Evolutionary conservation across 2,888 invertebrate species (phyloP).

Genomic region (Zootermopsis nevadensis): DNA sequence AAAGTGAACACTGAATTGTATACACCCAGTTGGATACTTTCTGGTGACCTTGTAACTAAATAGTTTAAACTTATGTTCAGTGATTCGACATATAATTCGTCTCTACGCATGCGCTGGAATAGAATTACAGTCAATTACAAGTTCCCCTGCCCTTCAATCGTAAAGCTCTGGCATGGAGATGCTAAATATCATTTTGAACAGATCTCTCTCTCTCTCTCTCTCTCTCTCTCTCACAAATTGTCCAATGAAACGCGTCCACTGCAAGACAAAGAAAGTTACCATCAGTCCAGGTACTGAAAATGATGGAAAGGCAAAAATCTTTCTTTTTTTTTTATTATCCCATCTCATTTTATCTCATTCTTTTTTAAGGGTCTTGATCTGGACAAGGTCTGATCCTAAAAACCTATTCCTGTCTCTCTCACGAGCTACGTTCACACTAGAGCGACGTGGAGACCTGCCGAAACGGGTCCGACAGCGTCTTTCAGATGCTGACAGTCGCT

Average conservation of each 20-base stretch:
- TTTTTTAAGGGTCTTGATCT: constrained; percentile 40
- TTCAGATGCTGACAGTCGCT: no score
- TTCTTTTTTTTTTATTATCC: constrained; percentile 28
- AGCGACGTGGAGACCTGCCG: background rate
- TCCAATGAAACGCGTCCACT: background rate
- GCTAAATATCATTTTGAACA: constrained; percentile 18
- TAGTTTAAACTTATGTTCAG: background rate
- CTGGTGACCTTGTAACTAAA: no score
- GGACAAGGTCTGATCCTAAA: constrained; percentile 39
- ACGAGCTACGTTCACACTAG: background rate
- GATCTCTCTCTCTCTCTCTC: background rate
- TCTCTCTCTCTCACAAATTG: background rate
- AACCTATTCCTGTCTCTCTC: constrained; percentile 31
- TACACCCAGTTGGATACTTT: no score
- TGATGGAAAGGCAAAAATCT: constrained; percentile 43
- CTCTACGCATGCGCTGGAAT: background rate
- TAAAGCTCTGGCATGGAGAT: background rate
- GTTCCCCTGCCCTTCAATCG: background rate
- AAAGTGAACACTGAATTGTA: no score
- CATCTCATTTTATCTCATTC: constrained; percentile 38
- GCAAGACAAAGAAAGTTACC: constrained; percentile 33
- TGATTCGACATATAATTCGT: background rate
- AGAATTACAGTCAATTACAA: constrained; percentile 4
- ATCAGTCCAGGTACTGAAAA: constrained; percentile 38
- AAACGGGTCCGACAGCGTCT: no score